Evolutionary conservation across 2,888 invertebrate genomes (phyloP).

Genomic region (Lycaena phlaeas): DNA sequence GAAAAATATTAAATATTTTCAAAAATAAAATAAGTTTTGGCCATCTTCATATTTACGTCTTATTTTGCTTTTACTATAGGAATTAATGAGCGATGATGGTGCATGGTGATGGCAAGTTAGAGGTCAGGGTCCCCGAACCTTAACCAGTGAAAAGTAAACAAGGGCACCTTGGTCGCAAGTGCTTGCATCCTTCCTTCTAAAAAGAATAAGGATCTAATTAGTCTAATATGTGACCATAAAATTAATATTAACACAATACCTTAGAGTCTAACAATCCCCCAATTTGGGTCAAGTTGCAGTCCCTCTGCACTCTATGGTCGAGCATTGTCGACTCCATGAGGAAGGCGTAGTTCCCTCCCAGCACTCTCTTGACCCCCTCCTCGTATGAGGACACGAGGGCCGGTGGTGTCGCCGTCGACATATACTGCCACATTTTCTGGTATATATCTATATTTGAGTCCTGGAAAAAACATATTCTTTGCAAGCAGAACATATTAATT

Average conservation of each 20-base stretch:
- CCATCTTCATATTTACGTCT: too few species aligned
- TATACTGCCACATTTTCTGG: slow-evolving; percentile 96
- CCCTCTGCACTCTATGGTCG: slow-evolving; percentile 94
- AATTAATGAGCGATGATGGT: too few species aligned
- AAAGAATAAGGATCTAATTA: neutral
- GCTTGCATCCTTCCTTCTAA: neutral
- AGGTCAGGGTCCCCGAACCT: too few species aligned
- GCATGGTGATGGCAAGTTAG: too few species aligned
- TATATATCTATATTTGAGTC: slow-evolving; percentile 93
- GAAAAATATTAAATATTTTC: too few species aligned
- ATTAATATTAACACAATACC: too few species aligned
- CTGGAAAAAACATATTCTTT: slow-evolving; percentile 53
- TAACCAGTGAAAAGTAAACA: too few species aligned
- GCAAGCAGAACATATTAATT: too few species aligned
- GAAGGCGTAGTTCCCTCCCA: slow-evolving; percentile 95
- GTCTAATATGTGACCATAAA: too few species aligned
- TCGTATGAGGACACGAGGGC: slow-evolving; percentile 93
- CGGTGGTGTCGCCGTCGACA: slow-evolving; percentile 82
- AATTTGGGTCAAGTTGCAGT: slow-evolving; percentile 97
- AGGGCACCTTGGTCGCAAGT: too few species aligned
- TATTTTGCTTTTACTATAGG: too few species aligned
- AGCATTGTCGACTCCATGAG: slow-evolving; percentile 98
- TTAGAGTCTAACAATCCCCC: slow-evolving; percentile 79
- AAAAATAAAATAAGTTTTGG: too few species aligned
- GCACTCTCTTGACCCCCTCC: slow-evolving; percentile 90